These are phyloP conservation scores for Belonocnema kinseyi DNA, from an alignment of 1,140 invertebrate species.

Conservation along the genomic window DNA sequence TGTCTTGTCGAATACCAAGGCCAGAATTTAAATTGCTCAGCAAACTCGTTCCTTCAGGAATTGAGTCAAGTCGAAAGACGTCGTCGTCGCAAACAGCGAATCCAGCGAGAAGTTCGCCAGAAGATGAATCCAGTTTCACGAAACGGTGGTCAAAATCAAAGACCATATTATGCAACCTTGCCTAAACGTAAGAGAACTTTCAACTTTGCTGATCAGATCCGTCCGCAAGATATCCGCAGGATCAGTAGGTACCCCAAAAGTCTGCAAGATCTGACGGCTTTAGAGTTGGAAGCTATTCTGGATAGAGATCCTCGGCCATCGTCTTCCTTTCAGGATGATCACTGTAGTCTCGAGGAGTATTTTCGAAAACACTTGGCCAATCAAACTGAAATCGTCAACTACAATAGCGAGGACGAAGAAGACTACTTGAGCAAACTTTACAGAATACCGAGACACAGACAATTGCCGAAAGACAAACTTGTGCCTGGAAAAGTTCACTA, in stretches of 20 bases:
- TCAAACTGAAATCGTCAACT: conserved; percentile 21
- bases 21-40: background rate
- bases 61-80: conserved; percentile 36
- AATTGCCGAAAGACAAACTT: conserved; percentile 51
- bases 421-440: conserved; percentile 59
- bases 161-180: conserved; percentile 49
- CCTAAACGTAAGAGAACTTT: conserved; percentile 54
- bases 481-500: conserved; percentile 71
- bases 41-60: conserved; percentile 41
- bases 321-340: conserved; percentile 31
- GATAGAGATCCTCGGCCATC: conserved; percentile 56
- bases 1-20: background rate
- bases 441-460: conserved; percentile 56
- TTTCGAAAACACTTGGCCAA: conserved; percentile 32
- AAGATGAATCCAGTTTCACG: conserved; percentile 7
- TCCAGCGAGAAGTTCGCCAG: conserved; percentile 13
- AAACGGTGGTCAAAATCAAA: conserved; percentile 42
- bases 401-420: conserved; percentile 52
- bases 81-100: conserved; percentile 28
- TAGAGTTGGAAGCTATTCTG: conserved; percentile 64
- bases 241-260: conserved; percentile 64
- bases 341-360: conserved; percentile 13
- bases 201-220: conserved; percentile 59
- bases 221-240: conserved; percentile 50
- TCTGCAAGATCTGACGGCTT: conserved; percentile 66